Evolutionary conservation across 2,113 vertebrate species (phyloP).

Genomic region (Natator depressus): DNA sequence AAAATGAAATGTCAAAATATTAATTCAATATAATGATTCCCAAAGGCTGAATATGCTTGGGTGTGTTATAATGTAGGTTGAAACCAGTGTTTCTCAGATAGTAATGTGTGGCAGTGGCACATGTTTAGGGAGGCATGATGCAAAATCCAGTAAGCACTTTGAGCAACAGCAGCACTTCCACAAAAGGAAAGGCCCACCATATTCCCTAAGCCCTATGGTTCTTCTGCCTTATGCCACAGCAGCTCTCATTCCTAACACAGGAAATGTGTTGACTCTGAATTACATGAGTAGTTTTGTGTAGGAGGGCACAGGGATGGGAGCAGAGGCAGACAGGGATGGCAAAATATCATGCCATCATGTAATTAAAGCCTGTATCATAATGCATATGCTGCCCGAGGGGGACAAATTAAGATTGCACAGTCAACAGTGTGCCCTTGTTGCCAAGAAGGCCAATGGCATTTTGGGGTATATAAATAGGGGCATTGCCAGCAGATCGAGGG

Average conservation of each 20-base stretch:
- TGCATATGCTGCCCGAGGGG: no score
- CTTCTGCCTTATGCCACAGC: neutral
- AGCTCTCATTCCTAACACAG: neutral
- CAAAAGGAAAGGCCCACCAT: neutral
- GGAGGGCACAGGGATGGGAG: neutral
- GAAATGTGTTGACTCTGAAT: neutral
- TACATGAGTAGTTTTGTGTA: neutral
- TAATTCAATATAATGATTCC: neutral
- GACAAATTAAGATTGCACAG: neutral
- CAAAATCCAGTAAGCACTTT: neutral
- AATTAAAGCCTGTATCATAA: no score
- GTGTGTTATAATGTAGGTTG: fast-evolving
- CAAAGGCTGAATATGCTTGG: neutral
- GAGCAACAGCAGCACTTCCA: neutral
- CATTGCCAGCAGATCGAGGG: no score
- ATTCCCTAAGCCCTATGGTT: neutral
- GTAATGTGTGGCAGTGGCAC: neutral
- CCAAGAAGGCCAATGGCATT: no score
- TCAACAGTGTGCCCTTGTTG: neutral
- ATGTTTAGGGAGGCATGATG: neutral
- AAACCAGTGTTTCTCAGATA: neutral
- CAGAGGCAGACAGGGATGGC: neutral
- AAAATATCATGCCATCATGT: no score
- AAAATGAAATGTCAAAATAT: neutral
- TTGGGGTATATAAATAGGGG: no score